These are phyloP conservation scores for Falco cherrug DNA, from an alignment of 2,797 vertebrate genomes.

Conservation along the genomic window DNA sequence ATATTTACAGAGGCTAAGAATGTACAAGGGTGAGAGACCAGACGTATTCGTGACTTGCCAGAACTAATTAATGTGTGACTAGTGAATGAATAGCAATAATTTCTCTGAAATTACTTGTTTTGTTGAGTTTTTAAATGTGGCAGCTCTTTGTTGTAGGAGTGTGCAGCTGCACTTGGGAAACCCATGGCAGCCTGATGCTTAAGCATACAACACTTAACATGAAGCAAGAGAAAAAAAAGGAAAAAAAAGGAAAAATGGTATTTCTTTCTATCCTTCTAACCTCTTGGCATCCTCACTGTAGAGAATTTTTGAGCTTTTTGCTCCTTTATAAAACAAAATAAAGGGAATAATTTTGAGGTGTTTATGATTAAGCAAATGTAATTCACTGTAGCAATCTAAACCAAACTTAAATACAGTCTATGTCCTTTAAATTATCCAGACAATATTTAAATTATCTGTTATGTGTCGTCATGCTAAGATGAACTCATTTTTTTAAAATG, in stretches of 20 bases:
- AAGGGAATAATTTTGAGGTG: background rate
- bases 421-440: background rate
- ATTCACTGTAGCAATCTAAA: background rate
- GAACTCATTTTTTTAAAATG: background rate
- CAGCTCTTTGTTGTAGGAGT: background rate
- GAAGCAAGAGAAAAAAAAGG: background rate
- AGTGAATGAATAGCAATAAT: background rate
- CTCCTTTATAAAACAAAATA: background rate
- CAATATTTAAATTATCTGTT: background rate
- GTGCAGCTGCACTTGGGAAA: background rate
- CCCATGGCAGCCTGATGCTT: background rate
- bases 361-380: background rate
- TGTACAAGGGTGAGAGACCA: background rate
- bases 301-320: background rate
- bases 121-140: background rate
- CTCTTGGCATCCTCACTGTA: background rate
- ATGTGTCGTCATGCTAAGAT: background rate
- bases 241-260: fast-evolving
- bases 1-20: background rate
- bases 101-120: background rate
- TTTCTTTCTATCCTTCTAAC: background rate
- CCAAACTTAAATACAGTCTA: background rate
- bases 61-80: background rate
- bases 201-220: background rate
- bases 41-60: background rate